These are phyloP conservation scores for Neuroscelio doddi DNA, from an alignment of 2,888 invertebrate genomes.

Conservation along the genomic window DNA sequence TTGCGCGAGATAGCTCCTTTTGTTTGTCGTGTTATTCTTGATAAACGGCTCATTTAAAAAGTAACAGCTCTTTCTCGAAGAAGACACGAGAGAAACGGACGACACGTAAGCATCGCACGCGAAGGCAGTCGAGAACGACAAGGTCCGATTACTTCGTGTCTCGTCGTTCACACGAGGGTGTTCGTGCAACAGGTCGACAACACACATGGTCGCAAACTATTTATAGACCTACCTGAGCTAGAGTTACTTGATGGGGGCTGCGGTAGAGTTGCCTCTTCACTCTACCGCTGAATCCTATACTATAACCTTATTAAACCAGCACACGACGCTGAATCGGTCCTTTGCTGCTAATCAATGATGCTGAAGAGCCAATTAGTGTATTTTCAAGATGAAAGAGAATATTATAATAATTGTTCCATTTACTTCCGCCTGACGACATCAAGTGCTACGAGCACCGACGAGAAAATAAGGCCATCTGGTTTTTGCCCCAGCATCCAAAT, in stretches of 20 bases:
- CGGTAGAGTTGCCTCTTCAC: constrained; percentile 11
- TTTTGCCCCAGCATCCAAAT: too few species aligned
- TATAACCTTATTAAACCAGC: constrained; percentile 30
- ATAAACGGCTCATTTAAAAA: constrained; percentile 13
- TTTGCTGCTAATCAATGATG: too few species aligned
- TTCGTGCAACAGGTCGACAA: constrained; percentile 63
- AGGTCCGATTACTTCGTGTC: constrained; percentile 63
- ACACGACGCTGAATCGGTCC: too few species aligned
- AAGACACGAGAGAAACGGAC: constrained; percentile 26
- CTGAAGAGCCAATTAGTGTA: constrained; percentile 18
- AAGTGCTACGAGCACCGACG: too few species aligned
- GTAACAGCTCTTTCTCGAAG: constrained; percentile 21
- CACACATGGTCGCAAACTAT: constrained; percentile 55
- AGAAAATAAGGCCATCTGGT: too few species aligned
- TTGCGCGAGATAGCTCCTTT: neutral
- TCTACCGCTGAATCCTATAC: constrained; percentile 26
- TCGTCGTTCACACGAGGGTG: constrained; percentile 64
- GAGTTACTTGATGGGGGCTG: constrained; percentile 55
- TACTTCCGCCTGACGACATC: too few species aligned
- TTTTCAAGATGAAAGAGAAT: neutral
- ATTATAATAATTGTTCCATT: too few species aligned
- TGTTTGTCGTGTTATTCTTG: constrained; percentile 1
- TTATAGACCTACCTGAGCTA: constrained; percentile 60
- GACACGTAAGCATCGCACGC: constrained; percentile 48
- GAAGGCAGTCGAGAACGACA: constrained; percentile 41